Conservation (phyloP, 2,113 vertebrate genomes). For the Carassius auratus region DNA sequence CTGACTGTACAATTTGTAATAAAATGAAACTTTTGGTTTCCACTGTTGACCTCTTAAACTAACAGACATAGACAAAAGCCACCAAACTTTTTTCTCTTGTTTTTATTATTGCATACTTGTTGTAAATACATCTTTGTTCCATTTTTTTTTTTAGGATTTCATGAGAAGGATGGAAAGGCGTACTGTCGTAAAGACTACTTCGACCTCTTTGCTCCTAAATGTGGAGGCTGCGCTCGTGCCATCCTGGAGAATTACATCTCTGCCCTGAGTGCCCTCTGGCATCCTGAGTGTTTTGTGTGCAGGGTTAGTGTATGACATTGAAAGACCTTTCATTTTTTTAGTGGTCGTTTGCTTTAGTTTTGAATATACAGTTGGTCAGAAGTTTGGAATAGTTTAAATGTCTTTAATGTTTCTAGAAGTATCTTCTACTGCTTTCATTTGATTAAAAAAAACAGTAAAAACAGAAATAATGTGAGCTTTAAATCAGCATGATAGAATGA, state of each 20-base stretch:
- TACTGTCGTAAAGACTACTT: constrained; percentile 99
- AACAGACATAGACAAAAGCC: no score
- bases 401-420: not conserved
- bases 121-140: not conserved
- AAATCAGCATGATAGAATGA: no score
- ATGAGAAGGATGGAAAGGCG: constrained; percentile 97
- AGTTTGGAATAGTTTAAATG: not conserved
- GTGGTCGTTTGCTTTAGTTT: not conserved
- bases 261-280: constrained; percentile 94
- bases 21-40: no score
- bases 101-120: no score
- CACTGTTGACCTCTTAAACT: no score
- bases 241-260: constrained; percentile 99
- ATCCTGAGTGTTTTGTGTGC: constrained; percentile 98
- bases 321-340: no score
- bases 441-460: not conserved
- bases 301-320: constrained; percentile 79
- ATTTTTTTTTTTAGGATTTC: constrained; percentile 81
- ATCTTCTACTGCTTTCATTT: not conserved
- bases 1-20: no score
- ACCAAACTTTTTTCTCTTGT: no score
- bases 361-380: not conserved
- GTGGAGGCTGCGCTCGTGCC: constrained; percentile 92
- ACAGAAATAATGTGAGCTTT: no score
- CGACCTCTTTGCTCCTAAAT: constrained; percentile 98